These are phyloP conservation scores for Galeopterus variegatus DNA, from an alignment of 2,113 vertebrate species.

Conservation along the genomic window DNA sequence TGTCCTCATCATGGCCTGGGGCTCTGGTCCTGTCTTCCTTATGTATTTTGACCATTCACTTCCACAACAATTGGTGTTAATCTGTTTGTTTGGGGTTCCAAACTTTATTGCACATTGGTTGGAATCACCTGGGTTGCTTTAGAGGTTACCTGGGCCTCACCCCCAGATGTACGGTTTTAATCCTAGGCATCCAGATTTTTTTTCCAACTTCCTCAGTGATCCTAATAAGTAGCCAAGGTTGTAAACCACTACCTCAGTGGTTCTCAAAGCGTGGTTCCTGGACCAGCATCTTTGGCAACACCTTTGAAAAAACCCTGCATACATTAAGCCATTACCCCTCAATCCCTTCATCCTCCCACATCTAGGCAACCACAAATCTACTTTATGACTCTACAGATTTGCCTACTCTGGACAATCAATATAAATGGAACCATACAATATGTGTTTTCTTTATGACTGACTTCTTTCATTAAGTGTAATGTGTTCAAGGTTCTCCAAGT, in stretches of 20 bases:
- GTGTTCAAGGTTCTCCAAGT: neutral
- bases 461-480: neutral
- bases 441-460: neutral
- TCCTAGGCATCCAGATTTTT: neutral
- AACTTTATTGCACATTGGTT: neutral
- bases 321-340: neutral
- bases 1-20: neutral
- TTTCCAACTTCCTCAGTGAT: neutral
- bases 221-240: neutral
- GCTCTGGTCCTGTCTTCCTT: neutral
- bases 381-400: neutral
- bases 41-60: neutral
- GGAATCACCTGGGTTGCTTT: neutral
- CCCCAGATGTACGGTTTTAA: neutral
- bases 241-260: neutral
- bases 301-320: neutral
- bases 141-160: neutral
- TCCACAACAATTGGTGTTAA: neutral
- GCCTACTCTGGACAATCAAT: neutral
- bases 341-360: neutral
- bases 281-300: neutral
- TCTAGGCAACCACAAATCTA: neutral
- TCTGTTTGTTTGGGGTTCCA: neutral
- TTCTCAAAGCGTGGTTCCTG: neutral
- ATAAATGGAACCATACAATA: neutral